phyloP scores from a whole-genome alignment of 2,797 vertebrate genomes.

The Sebastiscus tertius region DNA sequence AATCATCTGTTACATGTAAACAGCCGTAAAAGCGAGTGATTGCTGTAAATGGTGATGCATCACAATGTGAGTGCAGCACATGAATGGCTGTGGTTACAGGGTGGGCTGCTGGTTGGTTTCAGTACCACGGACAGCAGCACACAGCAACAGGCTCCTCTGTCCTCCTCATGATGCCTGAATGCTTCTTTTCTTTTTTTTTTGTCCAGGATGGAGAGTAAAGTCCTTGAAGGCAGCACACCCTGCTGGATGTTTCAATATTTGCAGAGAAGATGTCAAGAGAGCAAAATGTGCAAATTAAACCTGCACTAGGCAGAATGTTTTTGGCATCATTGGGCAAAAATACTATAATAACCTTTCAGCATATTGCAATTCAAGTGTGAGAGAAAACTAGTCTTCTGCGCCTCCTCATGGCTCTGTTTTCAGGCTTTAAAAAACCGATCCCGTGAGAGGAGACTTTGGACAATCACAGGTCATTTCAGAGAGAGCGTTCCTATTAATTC shows the following conservation, averaged over 20 bases:
- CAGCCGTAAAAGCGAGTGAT: not conserved
- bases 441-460: too few species aligned
- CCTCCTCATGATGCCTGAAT: slow-evolving; percentile 63
- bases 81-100: slow-evolving; percentile 57
- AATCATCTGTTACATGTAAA: not conserved
- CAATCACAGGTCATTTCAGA: too few species aligned
- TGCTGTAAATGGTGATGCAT: not conserved
- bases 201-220: slow-evolving; percentile 1
- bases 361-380: too few species aligned
- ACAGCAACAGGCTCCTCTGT: slow-evolving; percentile 45
- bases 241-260: slow-evolving; percentile 48
- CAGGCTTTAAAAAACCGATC: accelerated
- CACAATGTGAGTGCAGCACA: not conserved
- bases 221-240: slow-evolving; percentile 51
- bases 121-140: slow-evolving; percentile 84
- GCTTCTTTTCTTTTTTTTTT: slow-evolving; percentile 27
- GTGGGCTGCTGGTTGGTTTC: slow-evolving; percentile 78
- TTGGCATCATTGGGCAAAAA: too few species aligned
- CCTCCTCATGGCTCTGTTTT: too few species aligned
- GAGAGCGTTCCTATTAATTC: too few species aligned
- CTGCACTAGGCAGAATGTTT: too few species aligned
- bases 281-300: not conserved
- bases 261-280: not conserved
- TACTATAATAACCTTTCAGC: too few species aligned
- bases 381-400: too few species aligned